phyloP scores from a whole-genome alignment of 2,113 vertebrate genomes.

The Equus przewalskii region DNA sequence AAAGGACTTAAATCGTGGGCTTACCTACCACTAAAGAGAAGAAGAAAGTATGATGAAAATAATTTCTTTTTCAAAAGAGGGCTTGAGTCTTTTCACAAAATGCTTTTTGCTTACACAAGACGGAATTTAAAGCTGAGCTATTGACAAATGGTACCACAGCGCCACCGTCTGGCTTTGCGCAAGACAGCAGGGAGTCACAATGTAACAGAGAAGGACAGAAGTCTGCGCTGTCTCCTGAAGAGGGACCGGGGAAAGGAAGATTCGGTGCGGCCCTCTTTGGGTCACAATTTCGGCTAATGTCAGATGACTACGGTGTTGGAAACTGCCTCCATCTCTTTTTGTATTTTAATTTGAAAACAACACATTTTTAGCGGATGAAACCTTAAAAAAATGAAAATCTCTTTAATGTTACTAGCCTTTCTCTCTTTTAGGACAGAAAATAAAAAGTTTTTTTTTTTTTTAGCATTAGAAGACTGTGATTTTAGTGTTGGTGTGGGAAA shows the following conservation, averaged over 20 bases:
- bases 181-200: not conserved
- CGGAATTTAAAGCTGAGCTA: not conserved
- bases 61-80: not conserved
- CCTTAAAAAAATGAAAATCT: not conserved
- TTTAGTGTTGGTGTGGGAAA: not conserved
- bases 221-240: not conserved
- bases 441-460: not conserved
- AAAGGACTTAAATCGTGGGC: not conserved
- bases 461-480: not conserved
- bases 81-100: not conserved
- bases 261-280: not conserved
- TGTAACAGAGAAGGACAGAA: no score
- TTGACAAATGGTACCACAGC: constrained; percentile 76
- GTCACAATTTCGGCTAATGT: not conserved
- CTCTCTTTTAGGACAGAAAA: not conserved
- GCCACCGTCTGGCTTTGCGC: constrained; percentile 80
- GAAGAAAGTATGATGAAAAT: not conserved
- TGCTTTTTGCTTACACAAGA: not conserved
- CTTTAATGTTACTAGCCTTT: not conserved
- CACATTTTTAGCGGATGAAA: not conserved
- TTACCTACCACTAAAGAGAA: not conserved
- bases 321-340: not conserved
- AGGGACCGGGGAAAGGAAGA: not conserved
- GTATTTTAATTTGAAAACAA: constrained; percentile 19
- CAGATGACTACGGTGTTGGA: not conserved